These are phyloP conservation scores for Fissipunctia ypsillon DNA, from an alignment of 2,888 invertebrate species.

Conservation along the genomic window DNA sequence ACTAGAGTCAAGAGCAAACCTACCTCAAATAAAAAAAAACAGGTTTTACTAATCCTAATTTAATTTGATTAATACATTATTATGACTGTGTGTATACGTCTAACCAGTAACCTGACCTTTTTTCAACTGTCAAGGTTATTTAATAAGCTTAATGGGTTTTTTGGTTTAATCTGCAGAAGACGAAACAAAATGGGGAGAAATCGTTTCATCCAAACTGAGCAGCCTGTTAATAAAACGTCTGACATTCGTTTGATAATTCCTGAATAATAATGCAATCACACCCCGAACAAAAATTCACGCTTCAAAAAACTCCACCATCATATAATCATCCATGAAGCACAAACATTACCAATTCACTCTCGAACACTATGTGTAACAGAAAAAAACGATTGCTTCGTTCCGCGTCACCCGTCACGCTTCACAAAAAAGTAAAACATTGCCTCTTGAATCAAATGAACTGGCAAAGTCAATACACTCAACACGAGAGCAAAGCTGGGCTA, in stretches of 20 bases:
- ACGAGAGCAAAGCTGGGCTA: conserved; percentile 77
- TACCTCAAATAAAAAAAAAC: no score
- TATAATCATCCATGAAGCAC: conserved; percentile 34
- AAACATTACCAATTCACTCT: conserved; percentile 40
- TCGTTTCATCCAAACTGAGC: neutral
- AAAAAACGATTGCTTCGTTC: conserved; percentile 57
- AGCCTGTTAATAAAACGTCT: no score
- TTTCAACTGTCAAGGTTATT: neutral
- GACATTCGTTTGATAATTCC: neutral
- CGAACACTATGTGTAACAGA: conserved; percentile 44
- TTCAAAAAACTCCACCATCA: neutral
- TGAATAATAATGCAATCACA: neutral
- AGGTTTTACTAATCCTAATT: conserved; percentile 11
- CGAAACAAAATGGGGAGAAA: neutral
- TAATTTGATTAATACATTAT: neutral
- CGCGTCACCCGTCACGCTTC: conserved; percentile 63
- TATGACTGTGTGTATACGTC: neutral
- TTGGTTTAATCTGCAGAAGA: neutral
- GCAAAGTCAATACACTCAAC: conserved; percentile 83
- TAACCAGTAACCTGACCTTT: neutral
- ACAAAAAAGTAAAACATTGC: conserved; percentile 74
- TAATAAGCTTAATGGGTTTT: neutral
- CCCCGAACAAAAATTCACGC: conserved; percentile 10
- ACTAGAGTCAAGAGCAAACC: no score
- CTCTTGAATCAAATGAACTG: conserved; percentile 83